A percentile compares a stretch with the other conserved stretches of the same genome.
Conservation (phyloP, 2,113 vertebrate genomes). For the Siphamia tubifer region DNA sequence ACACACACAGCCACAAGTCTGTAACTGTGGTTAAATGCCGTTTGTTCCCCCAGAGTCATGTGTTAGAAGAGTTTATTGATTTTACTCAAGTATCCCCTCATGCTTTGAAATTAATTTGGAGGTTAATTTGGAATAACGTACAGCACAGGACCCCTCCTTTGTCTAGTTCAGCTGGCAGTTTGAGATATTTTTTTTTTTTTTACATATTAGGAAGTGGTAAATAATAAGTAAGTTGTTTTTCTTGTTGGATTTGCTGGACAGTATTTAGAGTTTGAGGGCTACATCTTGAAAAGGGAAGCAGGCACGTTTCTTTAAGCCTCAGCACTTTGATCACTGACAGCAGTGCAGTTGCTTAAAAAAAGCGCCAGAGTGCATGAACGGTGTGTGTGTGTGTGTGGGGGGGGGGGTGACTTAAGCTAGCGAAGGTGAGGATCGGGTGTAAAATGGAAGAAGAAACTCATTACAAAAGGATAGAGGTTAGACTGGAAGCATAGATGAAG, state of each 20-base stretch:
- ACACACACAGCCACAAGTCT: constrained; percentile 44
- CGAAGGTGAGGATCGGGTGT: constrained; percentile 10
- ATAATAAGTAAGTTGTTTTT: background rate
- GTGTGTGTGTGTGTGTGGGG: no score
- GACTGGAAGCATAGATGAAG: background rate
- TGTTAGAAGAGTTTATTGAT: constrained; percentile 44
- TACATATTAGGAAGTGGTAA: background rate
- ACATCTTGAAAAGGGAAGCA: background rate
- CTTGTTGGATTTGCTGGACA: background rate
- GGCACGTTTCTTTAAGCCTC: constrained; percentile 2
- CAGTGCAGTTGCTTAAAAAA: background rate
- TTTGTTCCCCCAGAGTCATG: constrained; percentile 4
- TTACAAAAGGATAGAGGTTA: constrained; percentile 1
- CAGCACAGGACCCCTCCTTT: background rate
- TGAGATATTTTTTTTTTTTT: no score
- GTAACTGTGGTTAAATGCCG: constrained; percentile 48
- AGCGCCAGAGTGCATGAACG: background rate
- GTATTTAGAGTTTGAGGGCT: background rate
- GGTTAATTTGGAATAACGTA: background rate
- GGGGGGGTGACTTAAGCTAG: background rate
- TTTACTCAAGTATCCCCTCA: background rate
- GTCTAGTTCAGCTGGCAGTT: background rate
- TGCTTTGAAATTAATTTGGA: background rate
- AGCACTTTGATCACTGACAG: constrained; percentile 23
- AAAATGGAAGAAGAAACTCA: constrained; percentile 42